Base-by-base conservation (phyloP, 1,140 invertebrate species). In the Latrodectus geometricus region DNA sequence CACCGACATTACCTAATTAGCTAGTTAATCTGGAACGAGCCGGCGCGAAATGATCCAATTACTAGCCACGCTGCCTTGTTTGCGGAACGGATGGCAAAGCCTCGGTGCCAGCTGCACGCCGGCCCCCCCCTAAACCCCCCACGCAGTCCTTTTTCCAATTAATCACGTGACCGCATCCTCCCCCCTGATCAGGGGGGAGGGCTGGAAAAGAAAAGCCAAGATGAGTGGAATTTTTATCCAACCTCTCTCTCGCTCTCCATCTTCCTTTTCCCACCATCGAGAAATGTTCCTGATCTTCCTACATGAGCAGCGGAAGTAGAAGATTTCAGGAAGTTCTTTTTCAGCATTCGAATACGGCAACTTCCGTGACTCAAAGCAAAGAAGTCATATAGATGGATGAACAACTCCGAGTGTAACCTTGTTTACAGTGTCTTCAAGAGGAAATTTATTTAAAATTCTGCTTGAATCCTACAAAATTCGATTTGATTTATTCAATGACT, bases 1-100 rank as follows among this genome's bases (percentile, higher is more conserved):
- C 52, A 23, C 72, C 80, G 70, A 82, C 80, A 82, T 82, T 74
- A 82, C 80, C 80, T 82, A 82, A 82, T 82, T 82, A 82, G 80
- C 70, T 73, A 65, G 80, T 74, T 82, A 82, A 82, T 82, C 80
- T 82, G 80, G 69, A 74, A 20, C 80, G 78, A 80, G 65, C 78
- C 78, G 66, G 78, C 80, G 80, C 21, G 80, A 74, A 74, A 82
- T 82, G 80, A 82, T 82, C 80, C 80, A 82, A 82, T 82, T 82
- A 74, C 49, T 12, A 23, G 20, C 20, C 66, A 35, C 69, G 70
- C 56, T 15, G 21, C 35, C 69, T 12, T 82, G 80, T 82, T 82
- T 82, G 80, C 80, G 80, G 72, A 82, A 82, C 49, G 80, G 80
- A 82, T 54, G 80, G 54, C 23, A 12, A 50, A 49, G 70, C 21